Evolutionary conservation across 2,888 invertebrate genomes (phyloP), one percentile per base, ranked within the genome.

Genomic region (Gryllus longicercus): DNA sequence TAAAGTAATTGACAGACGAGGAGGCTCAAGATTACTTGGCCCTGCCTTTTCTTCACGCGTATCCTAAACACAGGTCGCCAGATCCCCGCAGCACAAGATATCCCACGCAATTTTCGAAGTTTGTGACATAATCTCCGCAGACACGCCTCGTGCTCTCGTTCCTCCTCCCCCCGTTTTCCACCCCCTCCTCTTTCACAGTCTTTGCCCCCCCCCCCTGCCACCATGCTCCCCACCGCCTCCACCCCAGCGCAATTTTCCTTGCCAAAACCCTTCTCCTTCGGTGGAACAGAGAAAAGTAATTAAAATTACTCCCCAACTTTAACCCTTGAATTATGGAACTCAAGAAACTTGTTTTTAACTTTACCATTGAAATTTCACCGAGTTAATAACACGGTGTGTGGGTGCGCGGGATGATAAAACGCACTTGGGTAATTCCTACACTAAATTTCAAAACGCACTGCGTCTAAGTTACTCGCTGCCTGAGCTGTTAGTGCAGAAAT

Each of bases 251-350:
- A 63, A 63, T 63, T 63, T 63, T 63, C 38, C 63, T 63, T 63
- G 63, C 63, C 63, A 63, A 63, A 63, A 63, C 63, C 63, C 63
- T 14, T 63, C 63, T 63, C 63, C 63, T 63, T 63, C 63, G 63
- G 63, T 63, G n/a, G 63, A 63, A 63, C 63, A 63, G 63, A 63
- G 63, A 63, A 63, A 63, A 63, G 63, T 63, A 63, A 63, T 63
- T 63, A 63, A 63, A 63, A 63, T 63, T 63, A 63, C 63, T 63
- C 63, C 63, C 63, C n/a, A 63, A 63, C 63, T 63, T 63, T 63
- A 63, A n/a, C 63, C 63, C 63, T 63, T 63, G 63, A 63, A 63
- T 63, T 63, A 63, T 63, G 63, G 63, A 63, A 63, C 63, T 63
- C 63, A 63, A 63, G 63, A 63, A 63, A 63, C 63, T 63, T 63